Conservation (phyloP, 2,113 vertebrate genomes). For the Ornithorhynchus anatinus region DNA sequence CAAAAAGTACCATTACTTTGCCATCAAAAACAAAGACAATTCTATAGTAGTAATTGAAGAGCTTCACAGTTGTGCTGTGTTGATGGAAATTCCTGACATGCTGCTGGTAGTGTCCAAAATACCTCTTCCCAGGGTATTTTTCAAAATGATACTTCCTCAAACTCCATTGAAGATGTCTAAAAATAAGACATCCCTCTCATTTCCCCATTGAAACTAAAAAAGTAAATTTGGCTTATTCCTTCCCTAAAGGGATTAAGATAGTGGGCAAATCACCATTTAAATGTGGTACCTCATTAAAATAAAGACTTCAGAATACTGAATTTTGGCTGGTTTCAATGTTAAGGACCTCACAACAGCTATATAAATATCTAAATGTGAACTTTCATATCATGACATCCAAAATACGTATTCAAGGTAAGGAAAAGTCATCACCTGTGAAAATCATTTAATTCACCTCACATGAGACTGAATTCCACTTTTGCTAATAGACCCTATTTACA, state of each 20-base stretch:
- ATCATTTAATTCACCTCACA: conserved; percentile 22
- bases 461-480: conserved; percentile 21
- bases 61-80: not conserved
- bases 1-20: conserved; percentile 61
- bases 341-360: not conserved
- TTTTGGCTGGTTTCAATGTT: conserved; percentile 9
- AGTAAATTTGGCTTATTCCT: conserved; percentile 7
- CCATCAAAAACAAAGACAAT: conserved; percentile 27
- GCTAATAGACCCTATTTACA: conserved; percentile 56
- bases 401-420: conserved; percentile 35
- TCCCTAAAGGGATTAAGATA: conserved; percentile 35
- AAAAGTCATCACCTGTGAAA: conserved; percentile 41
- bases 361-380: conserved; percentile 22
- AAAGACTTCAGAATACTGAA: conserved; percentile 23
- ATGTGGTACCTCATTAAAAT: conserved; percentile 45
- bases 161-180: conserved; percentile 8
- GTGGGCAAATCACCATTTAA: too few species aligned
- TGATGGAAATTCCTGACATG: not conserved
- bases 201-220: conserved; percentile 14
- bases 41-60: not conserved
- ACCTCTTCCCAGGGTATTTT: conserved; percentile 23
- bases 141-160: not conserved
- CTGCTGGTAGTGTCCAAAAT: not conserved
- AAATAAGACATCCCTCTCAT: not conserved
- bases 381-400: conserved; percentile 30